phyloP scores from a whole-genome alignment of 2,888 invertebrate species.

The Cremastinae sp. region DNA sequence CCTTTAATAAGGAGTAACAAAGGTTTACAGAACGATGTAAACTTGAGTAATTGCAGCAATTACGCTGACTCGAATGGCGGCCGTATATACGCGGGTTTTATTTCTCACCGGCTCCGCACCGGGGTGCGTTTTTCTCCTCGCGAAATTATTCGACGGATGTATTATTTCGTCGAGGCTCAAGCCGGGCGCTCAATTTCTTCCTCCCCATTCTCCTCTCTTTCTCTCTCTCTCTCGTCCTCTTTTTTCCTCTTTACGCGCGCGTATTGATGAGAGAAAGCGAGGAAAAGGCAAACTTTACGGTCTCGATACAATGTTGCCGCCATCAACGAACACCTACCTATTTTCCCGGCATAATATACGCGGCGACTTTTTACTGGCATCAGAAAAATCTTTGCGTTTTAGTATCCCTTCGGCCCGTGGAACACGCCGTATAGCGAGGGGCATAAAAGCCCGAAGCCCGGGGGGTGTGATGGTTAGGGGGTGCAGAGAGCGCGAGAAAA shows the following conservation, averaged over 20 bases:
- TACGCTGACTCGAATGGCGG: neutral
- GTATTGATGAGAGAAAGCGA: too few relatives aligned
- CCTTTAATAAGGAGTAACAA: too few relatives aligned
- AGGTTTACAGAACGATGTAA: too few relatives aligned
- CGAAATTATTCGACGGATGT: too few relatives aligned
- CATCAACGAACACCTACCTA: slow-evolving; percentile 23
- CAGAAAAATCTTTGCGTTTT: slow-evolving; percentile 53
- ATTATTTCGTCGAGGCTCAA: too few relatives aligned
- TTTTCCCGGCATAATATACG: slow-evolving; percentile 6
- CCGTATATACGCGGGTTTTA: neutral
- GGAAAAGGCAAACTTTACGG: slow-evolving; percentile 27
- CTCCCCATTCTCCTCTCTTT: too few relatives aligned
- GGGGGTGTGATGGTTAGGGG: neutral
- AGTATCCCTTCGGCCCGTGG: slow-evolving; percentile 20
- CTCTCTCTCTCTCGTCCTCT: neutral
- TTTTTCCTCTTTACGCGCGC: neutral
- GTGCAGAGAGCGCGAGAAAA: neutral
- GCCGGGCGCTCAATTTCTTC: too few relatives aligned
- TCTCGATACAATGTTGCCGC: slow-evolving; percentile 44
- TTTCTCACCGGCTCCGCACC: too few relatives aligned
- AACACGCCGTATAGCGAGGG: slow-evolving; percentile 31
- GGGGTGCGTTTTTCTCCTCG: too few relatives aligned
- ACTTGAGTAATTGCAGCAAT: too few relatives aligned
- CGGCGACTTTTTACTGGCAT: slow-evolving; percentile 24
- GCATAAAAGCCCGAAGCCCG: neutral